Conservation (phyloP, 2,797 vertebrate species). For the Hozukius guyotensis region DNA sequence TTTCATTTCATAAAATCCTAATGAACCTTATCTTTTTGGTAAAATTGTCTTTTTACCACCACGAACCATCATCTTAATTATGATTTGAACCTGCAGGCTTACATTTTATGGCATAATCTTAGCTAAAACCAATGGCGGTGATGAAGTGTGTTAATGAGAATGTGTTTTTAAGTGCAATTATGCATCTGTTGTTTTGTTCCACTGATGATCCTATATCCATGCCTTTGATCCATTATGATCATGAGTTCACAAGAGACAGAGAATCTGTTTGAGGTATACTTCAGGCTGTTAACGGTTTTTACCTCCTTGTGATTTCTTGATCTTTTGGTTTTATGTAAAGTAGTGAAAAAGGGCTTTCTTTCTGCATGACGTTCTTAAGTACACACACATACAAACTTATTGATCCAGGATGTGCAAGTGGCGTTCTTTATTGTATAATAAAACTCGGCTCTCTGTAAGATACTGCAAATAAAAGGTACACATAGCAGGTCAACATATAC, state of each 20-base stretch:
- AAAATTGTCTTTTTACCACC: slow-evolving; percentile 33
- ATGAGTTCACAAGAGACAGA: not conserved
- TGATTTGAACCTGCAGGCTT: slow-evolving; percentile 55
- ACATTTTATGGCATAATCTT: slow-evolving; percentile 32
- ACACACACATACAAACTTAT: not conserved
- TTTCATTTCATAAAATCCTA: slow-evolving; percentile 50
- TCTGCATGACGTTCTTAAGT: not conserved
- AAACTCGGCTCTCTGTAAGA: not conserved
- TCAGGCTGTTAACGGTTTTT: not conserved
- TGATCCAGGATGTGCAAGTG: not conserved
- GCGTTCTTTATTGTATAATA: not conserved
- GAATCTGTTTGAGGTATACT: not conserved
- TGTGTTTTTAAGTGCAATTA: slow-evolving; percentile 52
- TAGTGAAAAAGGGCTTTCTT: not conserved
- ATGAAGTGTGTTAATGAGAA: slow-evolving; percentile 46
- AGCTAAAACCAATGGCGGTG: slow-evolving; percentile 31
- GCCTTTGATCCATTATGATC: slow-evolving; percentile 33
- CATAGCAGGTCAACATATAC: not conserved
- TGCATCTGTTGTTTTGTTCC: slow-evolving; percentile 58
- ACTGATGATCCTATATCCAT: slow-evolving; percentile 21
- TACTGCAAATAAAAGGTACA: not conserved
- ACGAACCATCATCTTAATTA: slow-evolving; percentile 55
- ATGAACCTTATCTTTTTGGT: slow-evolving; percentile 45
- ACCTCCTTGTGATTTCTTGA: slow-evolving; percentile 20
- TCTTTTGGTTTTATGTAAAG: slow-evolving; percentile 10